Evolutionary conservation across 2,888 invertebrate species (phyloP).

Genomic region (Abrostola tripartita): DNA sequence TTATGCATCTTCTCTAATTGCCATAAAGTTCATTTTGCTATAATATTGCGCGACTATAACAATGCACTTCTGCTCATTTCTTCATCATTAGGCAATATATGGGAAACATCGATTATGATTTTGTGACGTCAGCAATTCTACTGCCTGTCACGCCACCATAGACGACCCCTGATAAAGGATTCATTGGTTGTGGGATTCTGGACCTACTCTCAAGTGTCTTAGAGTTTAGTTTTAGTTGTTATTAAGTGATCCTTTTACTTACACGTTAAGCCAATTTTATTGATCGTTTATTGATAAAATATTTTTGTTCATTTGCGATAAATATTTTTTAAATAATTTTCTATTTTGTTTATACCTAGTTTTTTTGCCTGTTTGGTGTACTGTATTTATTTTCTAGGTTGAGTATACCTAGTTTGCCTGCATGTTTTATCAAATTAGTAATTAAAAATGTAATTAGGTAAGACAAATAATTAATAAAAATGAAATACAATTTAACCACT

Average conservation of each 20-base stretch:
- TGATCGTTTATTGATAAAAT: neutral
- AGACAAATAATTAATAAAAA: too few species aligned
- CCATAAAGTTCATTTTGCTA: too few species aligned
- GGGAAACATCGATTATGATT: conserved; percentile 38
- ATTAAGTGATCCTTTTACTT: conserved; percentile 5
- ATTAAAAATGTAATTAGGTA: too few species aligned
- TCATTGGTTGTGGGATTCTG: neutral
- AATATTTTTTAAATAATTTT: too few species aligned
- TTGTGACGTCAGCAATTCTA: conserved; percentile 53
- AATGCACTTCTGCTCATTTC: conserved; percentile 17
- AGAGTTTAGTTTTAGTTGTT: conserved; percentile 14
- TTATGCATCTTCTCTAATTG: too few species aligned
- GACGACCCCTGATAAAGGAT: conserved; percentile 14
- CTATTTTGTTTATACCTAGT: too few species aligned
- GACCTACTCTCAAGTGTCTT: neutral
- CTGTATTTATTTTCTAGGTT: too few species aligned
- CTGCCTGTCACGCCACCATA: conserved; percentile 46
- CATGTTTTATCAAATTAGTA: too few species aligned
- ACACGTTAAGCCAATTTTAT: conserved; percentile 29
- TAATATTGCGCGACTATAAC: neutral
- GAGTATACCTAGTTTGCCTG: too few species aligned
- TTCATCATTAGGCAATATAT: conserved; percentile 25
- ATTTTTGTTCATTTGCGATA: too few species aligned
- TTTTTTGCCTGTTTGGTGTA: too few species aligned
- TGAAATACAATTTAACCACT: too few species aligned